A percentile compares a stretch with the other conserved stretches of the same genome.
phyloP scores from a whole-genome alignment of 2,797 vertebrate species.

The Scomberomorus guttatus region DNA sequence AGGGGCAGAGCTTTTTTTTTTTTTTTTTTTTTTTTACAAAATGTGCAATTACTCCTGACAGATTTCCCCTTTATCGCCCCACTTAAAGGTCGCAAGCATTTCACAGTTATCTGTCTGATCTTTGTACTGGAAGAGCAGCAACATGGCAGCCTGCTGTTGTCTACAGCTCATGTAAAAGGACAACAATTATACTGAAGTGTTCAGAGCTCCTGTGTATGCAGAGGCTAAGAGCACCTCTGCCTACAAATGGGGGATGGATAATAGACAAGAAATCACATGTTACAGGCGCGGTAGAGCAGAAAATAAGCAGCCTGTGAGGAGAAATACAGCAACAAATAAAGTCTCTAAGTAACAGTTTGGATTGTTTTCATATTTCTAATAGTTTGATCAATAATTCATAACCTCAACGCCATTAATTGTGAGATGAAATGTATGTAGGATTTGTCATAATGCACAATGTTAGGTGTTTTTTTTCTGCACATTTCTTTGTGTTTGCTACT shows the following conservation, averaged over 20 bases:
- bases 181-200: slow-evolving; percentile 37
- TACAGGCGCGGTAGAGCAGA: background rate
- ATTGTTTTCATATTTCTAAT: background rate
- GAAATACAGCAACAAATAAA: background rate
- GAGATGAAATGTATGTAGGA: background rate
- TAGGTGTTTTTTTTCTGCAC: background rate
- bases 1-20: slow-evolving; percentile 37
- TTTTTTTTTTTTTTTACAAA: slow-evolving; percentile 12
- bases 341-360: background rate
- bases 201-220: slow-evolving; percentile 38
- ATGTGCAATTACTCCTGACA: slow-evolving; percentile 54
- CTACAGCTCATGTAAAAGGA: slow-evolving; percentile 44
- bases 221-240: slow-evolving; percentile 20
- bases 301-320: slow-evolving; percentile 16
- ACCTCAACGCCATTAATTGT: background rate
- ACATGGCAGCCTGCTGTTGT: slow-evolving; percentile 35
- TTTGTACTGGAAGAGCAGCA: slow-evolving; percentile 25
- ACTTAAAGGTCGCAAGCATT: slow-evolving; percentile 30
- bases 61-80: slow-evolving; percentile 27
- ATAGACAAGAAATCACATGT: slow-evolving; percentile 27
- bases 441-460: background rate
- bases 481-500: slow-evolving; percentile 74
- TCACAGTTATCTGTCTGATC: slow-evolving; percentile 33
- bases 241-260: slow-evolving; percentile 11
- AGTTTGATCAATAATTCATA: slow-evolving; percentile 15